Evolutionary conservation across 2,888 invertebrate genomes (phyloP).

Genomic region (Lordiphosa andalusiaca): DNA sequence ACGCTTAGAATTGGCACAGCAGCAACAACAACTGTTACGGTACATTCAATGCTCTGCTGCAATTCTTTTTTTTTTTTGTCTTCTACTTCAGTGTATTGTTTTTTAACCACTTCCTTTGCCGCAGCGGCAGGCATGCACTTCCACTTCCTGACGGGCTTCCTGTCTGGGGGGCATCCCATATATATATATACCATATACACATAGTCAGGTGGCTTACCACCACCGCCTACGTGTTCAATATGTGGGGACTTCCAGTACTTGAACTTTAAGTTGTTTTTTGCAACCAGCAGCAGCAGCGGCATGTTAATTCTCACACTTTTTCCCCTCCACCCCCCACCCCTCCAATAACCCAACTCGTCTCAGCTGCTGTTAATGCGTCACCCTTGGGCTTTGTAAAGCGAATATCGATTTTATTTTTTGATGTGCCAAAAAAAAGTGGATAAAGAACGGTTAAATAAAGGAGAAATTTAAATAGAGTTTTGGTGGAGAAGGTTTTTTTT

Average conservation of each 20-base stretch:
- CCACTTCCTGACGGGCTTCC: slow-evolving; percentile 61
- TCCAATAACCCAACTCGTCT: too few species aligned
- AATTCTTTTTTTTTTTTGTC: slow-evolving; percentile 16
- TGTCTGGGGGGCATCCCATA: slow-evolving; percentile 43
- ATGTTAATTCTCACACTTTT: slow-evolving; percentile 12
- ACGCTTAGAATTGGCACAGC: slow-evolving; percentile 73
- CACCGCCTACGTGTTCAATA: slow-evolving; percentile 18
- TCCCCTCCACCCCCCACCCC: too few species aligned
- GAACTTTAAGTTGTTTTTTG: slow-evolving; percentile 1
- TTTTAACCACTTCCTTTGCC: slow-evolving; percentile 67
- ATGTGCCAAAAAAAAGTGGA: too few species aligned
- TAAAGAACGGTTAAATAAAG: too few species aligned
- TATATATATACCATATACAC: slow-evolving; percentile 9
- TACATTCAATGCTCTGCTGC: slow-evolving; percentile 35
- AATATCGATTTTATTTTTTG: too few species aligned
- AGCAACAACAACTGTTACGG: slow-evolving; percentile 62
- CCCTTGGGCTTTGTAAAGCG: too few species aligned
- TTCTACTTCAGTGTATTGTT: slow-evolving; percentile 29
- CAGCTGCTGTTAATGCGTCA: too few species aligned
- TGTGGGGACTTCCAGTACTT: slow-evolving; percentile 2
- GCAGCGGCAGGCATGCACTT: slow-evolving; percentile 50
- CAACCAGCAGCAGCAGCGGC: not conserved
- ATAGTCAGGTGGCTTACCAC: slow-evolving; percentile 56
- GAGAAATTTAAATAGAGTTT: too few species aligned
- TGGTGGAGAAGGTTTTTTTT: too few species aligned